Evolutionary conservation across 2,113 vertebrate species (phyloP), one percentile per base, ranked within the genome.

Genomic region (Lepus americanus): DNA sequence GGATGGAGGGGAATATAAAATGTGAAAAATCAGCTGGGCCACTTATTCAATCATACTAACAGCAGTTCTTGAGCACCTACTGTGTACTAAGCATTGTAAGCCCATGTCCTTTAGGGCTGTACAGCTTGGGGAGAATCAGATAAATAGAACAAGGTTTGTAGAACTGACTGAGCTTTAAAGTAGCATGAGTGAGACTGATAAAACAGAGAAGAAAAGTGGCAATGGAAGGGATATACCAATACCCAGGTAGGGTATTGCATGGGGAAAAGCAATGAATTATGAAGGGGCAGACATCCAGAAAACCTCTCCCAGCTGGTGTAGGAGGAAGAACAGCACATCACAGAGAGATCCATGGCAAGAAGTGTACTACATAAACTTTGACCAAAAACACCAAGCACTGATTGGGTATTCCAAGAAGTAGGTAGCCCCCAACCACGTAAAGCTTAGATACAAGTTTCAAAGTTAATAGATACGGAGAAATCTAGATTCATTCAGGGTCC

Each of bases 231-330:
- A 5, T 70, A 9, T 6, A 1, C 23, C 73, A 23, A 55, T 1
- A 1, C 14, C 67, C 19, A 49, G 1, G 29, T 3, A 69, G 19
- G 27, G 8, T 5, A n/a, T 0, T 9, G 4, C 3, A 1, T 51
- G 36, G 8, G 11, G 53, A 20, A 61, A 79, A 59, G 5, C 70
- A 29, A 8, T 74, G 64, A 49, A 29, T 44, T 82, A 31, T 64
- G 39, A 94, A 86, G 51, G 78, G 8, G 27, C 9, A 78, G 9
- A 1, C 36, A 36, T 51, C 80, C 3, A 39, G 51, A 55, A 77
- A 67, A 63, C 0, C 23, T n/a, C 31, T 63, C 84, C 82, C n/a
- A 13, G 23, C 63, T 17, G 19, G 25, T 20, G 1, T 1, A 9
- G 25, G 5, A 70, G 31, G 29, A 80, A 88, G 19, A 76, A 9